Evolutionary conservation across 1,140 invertebrate genomes (phyloP), one percentile per base, ranked within the genome.

Genomic region (Harlomillsia oculata): DNA sequence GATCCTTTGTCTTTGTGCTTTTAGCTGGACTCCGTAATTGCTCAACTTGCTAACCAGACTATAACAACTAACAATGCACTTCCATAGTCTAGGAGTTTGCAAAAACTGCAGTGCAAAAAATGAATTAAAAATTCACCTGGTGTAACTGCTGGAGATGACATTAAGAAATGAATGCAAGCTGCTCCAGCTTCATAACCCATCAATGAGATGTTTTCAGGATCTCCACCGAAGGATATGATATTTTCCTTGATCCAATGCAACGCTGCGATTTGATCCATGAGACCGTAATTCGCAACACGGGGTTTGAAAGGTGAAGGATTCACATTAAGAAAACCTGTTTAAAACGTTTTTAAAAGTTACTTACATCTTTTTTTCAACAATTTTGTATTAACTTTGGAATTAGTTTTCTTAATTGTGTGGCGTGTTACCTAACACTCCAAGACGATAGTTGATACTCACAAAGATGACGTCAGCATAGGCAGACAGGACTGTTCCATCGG

Each of bases 211-310:
- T 88, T 88, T 20, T 80, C 78, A 1, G 89, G 82, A 73, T 97
- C 90, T 0, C 91, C 87, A 2, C 87, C 88, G 69, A 97, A 96
- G 40, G 84, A 78, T 5, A 80, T 83, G 49, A 95, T 91, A 69
- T 96, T 94, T 70, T 93, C 86, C 67, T 92, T 86, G 36, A 97
- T 82, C 89, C 89, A 93, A 67, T 93, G 89, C 29, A 93, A 72
- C 0, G 89, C 89, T 1, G 90, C 90, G 64, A 94, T 89, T 72
- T 94, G 89, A 72, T 97, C 93, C 84, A 96, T 88, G 16, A 95
- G 72, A 0, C 89, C 92, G 67, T 91, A 93, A 78, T 95, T 88
- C 56, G 86, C 82, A 39, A 81, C 77, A 0, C 60, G 49, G 20
- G 60, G 60, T 45, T 58, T 62, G 6, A 40, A 40, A 1, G 63